A percentile compares a stretch with the other conserved stretches of the same genome.
phyloP scores from a whole-genome alignment of 2,113 vertebrate species.

The Trachemys scripta region DNA sequence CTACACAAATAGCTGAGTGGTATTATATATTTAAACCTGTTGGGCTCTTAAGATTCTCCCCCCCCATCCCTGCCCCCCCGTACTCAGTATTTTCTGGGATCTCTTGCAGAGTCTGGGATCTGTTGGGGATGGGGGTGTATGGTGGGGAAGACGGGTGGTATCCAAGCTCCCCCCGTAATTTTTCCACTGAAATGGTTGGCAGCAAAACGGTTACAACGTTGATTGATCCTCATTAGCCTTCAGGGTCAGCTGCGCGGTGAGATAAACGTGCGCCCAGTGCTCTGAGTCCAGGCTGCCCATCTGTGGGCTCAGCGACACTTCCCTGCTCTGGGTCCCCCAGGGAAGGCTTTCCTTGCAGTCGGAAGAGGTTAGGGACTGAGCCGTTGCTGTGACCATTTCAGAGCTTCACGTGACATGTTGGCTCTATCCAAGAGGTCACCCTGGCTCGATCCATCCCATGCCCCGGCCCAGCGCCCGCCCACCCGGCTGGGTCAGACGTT shows the following conservation, averaged over 20 bases:
- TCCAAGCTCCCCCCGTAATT: background rate
- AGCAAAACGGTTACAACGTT: background rate
- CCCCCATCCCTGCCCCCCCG: background rate
- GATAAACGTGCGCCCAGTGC: background rate
- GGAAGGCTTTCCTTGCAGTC: background rate
- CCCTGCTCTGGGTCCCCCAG: background rate
- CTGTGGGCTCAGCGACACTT: background rate
- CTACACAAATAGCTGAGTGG: background rate
- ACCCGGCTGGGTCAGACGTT: background rate
- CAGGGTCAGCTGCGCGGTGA: background rate
- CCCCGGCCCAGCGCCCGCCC: background rate
- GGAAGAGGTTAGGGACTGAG: background rate
- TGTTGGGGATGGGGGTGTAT: background rate
- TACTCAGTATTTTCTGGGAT: background rate
- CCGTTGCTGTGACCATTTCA: too few species aligned
- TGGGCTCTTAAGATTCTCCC: constrained; percentile 46
- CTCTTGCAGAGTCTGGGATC: constrained; percentile 9
- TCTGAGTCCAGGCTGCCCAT: background rate
- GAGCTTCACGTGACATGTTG: background rate
- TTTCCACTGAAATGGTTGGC: background rate
- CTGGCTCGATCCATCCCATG: background rate
- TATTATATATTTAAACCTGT: background rate
- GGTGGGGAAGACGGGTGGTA: background rate
- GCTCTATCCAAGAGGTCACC: background rate
- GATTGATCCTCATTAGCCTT: background rate